Conservation (phyloP, 35 echinoderm and acorn worm genomes). For the Strongylocentrotus purpuratus region DNA sequence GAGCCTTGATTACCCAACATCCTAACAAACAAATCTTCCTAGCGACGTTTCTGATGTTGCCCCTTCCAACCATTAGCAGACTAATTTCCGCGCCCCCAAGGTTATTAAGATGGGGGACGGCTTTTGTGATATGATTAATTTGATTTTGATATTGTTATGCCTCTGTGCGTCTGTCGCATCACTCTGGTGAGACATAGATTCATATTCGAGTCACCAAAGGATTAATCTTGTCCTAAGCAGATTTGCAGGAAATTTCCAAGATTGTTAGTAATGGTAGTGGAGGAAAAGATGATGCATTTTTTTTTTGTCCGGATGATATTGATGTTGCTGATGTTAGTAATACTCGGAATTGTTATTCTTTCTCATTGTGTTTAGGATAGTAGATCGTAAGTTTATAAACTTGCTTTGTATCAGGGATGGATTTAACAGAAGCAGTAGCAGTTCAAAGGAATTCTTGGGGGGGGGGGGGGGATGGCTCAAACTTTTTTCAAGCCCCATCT, state of each 20-base stretch:
- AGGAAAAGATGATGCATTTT: not conserved
- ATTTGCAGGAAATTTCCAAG: not conserved
- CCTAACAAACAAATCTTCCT: not conserved
- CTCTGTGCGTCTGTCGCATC: not conserved
- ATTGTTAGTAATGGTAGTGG: not conserved
- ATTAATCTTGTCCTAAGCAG: not conserved
- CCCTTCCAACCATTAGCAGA: not conserved
- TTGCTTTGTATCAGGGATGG: too few relatives aligned
- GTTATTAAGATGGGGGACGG: slow-evolving; percentile 15
- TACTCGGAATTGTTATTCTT: not conserved
- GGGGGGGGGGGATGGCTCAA: too few relatives aligned
- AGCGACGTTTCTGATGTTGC: not conserved
- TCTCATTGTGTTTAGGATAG: too few relatives aligned
- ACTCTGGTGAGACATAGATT: not conserved
- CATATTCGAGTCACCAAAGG: not conserved
- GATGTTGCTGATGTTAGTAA: not conserved
- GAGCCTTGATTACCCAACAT: not conserved
- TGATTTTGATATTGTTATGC: slow-evolving; percentile 13
- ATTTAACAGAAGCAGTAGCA: too few relatives aligned
- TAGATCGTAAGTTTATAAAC: too few relatives aligned
- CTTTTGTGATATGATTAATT: slow-evolving; percentile 19
- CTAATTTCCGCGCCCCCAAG: not conserved
- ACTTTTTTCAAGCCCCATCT: too few relatives aligned
- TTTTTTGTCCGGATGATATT: not conserved
- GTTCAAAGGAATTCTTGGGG: too few relatives aligned